Evolutionary conservation across 2,113 vertebrate genomes (phyloP), one percentile per base, ranked within the genome.

Genomic region (Brachypodius melanocephalos): DNA sequence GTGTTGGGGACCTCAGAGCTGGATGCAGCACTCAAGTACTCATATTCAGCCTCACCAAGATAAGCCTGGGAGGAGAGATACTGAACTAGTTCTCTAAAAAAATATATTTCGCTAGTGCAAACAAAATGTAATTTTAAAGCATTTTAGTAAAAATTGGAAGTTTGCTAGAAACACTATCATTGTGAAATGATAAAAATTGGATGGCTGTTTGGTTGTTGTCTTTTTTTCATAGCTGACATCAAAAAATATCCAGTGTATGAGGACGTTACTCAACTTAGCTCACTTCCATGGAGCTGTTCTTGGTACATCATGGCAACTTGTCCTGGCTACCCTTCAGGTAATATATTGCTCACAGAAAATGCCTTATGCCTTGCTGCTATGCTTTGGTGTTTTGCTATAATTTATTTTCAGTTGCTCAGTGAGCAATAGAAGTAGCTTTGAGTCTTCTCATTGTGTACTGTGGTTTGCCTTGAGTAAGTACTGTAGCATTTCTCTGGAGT

Each of bases 211-310:
- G 31, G 3, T 45, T 79, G 7, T 8, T 68, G 2, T 4, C 11
- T 16, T 8, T 46, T 42, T 51, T 29, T 52, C 25, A 5, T 92
- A 99, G 99, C 98, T 99, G 77, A 99, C 99, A 34, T 99, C 99
- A 68, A 99, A 99, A 98, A 99, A 99, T 97, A 99, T 99, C 96
- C 99, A 99, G 96, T 99, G 99, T 96, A 99, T 99, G 99, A 98
- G 99, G 71, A 99, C 99, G 4, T 98, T 99, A 87, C 97, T 99
- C 95, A 99, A 99, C 86, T 97, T 99, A 97, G 99, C 99, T 18
- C 99, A 99, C 91, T 99, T 99, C 96, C 99, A 99, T 11, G 99
- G 99, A 14, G 98, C 98, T 9, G 98, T 99, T 90, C 98, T 99
- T 95, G 99, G 99, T 92, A 99, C 99, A 49, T 99, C 99, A 3